phyloP scores from a whole-genome alignment of 2,113 vertebrate genomes.

The Athene noctua region DNA sequence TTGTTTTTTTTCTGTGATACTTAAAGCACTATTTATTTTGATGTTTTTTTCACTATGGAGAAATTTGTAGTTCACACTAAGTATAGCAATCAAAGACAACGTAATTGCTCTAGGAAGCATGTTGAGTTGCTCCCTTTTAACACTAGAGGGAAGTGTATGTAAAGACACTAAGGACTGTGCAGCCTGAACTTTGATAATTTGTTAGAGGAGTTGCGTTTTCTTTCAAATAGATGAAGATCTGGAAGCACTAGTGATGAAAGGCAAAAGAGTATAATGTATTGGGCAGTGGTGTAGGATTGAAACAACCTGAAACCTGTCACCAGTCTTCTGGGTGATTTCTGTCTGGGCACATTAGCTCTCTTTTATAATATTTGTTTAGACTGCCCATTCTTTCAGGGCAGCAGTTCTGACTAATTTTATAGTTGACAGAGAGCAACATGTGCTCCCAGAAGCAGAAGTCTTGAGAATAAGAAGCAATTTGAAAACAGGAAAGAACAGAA shows the following conservation, averaged over 20 bases:
- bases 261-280: neutral
- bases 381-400: neutral
- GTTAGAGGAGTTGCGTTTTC: neutral
- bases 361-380: neutral
- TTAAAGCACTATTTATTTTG: neutral
- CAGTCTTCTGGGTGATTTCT: neutral
- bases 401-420: neutral
- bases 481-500: neutral
- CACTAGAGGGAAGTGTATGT: conserved; percentile 61
- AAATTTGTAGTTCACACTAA: neutral
- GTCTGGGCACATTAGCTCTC: neutral
- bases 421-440: neutral
- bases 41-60: neutral
- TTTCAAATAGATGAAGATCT: neutral
- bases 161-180: conserved; percentile 5
- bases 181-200: neutral
- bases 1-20: neutral
- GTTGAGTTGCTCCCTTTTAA: conserved; percentile 28
- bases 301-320: neutral
- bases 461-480: neutral
- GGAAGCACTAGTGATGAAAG: neutral
- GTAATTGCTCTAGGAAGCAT: neutral
- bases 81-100: neutral
- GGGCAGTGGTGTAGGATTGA: neutral
- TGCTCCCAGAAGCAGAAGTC: neutral